A percentile compares a stretch with the other conserved stretches of the same genome.
These are phyloP conservation scores for Umimayanthus chanpuru DNA, from an alignment of 92 coral and sea anemone genomes.

Conservation along the genomic window DNA sequence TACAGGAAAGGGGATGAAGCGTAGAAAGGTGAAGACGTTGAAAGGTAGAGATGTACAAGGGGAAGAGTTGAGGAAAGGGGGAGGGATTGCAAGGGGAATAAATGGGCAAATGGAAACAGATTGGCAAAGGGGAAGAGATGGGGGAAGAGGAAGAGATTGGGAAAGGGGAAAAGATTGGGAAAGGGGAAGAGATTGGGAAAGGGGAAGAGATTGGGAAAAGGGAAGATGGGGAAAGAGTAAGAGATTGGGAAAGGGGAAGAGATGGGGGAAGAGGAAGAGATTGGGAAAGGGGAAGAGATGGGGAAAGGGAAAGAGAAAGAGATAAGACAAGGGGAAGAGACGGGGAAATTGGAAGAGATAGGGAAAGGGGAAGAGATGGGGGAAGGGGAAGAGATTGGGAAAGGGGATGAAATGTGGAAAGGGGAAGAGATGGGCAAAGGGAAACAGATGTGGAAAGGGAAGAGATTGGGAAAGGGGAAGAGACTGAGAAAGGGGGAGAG, in stretches of 20 bases:
- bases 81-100: background rate
- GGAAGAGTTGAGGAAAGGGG: background rate
- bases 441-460: background rate
- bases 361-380: slow-evolving; percentile 25
- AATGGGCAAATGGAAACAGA: background rate
- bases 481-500: slow-evolving; percentile 27
- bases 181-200: background rate
- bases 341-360: slow-evolving; percentile 13
- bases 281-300: slow-evolving; percentile 33
- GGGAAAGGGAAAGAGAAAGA: background rate
- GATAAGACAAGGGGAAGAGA: slow-evolving; percentile 1
- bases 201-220: slow-evolving; percentile 8
- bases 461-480: slow-evolving; percentile 24
- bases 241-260: slow-evolving; percentile 25
- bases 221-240: slow-evolving; percentile 23
- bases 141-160: too few species aligned
- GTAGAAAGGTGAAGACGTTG: too few species aligned
- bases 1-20: too few species aligned
- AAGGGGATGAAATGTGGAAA: slow-evolving; percentile 22
- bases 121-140: background rate
- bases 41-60: background rate
- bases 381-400: slow-evolving; percentile 9
- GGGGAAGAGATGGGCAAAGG: slow-evolving; percentile 9
- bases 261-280: slow-evolving; percentile 20
- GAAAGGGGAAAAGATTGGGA: slow-evolving; percentile 5